These are phyloP conservation scores for Drosophila willistoni DNA, from an alignment of 1,140 invertebrate species.

Conservation along the genomic window DNA sequence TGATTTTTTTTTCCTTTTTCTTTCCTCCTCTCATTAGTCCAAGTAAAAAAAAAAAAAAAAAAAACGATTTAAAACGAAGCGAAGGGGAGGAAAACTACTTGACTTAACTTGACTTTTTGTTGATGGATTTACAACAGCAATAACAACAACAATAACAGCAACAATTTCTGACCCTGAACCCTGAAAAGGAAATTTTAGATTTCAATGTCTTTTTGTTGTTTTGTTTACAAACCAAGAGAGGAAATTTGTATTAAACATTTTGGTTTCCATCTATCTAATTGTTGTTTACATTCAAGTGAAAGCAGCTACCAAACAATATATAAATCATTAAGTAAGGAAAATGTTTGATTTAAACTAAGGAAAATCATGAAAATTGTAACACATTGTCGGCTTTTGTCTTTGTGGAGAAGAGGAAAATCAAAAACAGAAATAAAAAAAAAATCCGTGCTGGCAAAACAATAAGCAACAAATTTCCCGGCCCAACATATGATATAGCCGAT, in stretches of 20 bases:
- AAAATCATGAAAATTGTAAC: slow-evolving; percentile 43
- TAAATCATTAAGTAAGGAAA: slow-evolving; percentile 52
- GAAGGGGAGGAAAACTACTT: slow-evolving; percentile 26
- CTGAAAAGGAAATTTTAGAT: slow-evolving; percentile 30
- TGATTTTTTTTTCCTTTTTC: neutral
- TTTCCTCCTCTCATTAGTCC: slow-evolving; percentile 50
- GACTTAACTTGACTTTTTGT: slow-evolving; percentile 28
- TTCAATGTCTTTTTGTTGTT: slow-evolving; percentile 27
- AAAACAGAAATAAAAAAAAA: slow-evolving; percentile 10
- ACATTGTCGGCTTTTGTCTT: slow-evolving; percentile 66
- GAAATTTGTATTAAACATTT: slow-evolving; percentile 61
- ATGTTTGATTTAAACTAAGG: slow-evolving; percentile 54
- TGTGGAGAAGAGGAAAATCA: slow-evolving; percentile 26
- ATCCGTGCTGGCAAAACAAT: slow-evolving; percentile 60
- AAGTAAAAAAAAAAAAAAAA: slow-evolving; percentile 46
- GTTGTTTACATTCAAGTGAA: slow-evolving; percentile 73
- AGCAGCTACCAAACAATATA: slow-evolving; percentile 37
- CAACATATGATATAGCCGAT: neutral
- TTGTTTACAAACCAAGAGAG: slow-evolving; percentile 1
- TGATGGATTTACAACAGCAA: slow-evolving; percentile 72
- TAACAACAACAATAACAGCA: slow-evolving; percentile 57
- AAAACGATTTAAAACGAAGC: too few relatives aligned
- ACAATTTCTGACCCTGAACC: slow-evolving; percentile 70
- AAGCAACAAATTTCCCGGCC: neutral
- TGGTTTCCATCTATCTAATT: slow-evolving; percentile 62